Base-by-base conservation (phyloP, 2,888 invertebrate genomes). In the Anthoptus insignis region DNA sequence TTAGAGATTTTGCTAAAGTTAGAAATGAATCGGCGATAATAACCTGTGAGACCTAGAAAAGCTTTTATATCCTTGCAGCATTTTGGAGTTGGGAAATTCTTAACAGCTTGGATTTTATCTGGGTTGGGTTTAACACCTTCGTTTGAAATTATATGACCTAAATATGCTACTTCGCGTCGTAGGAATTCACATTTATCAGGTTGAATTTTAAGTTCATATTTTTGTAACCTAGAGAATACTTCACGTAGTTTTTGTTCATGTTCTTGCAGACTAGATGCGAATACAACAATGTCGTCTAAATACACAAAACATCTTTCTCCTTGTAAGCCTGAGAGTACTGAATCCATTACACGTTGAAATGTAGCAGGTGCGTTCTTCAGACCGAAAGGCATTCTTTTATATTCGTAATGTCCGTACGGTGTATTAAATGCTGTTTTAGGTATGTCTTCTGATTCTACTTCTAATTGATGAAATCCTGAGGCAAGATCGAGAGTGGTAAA, bases 111-210 rank as follows among this genome's bases (percentile, higher is more conserved):
- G n/a, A n/a, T n/a, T n/a, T n/a, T n/a, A n/a, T n/a, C n/a, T n/a
- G n/a, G n/a, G n/a, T n/a, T n/a, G n/a, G n/a, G n/a, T n/a, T n/a
- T n/a, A n/a, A n/a, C n/a, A n/a, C n/a, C n/a, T n/a, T n/a, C n/a
- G n/a, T n/a, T n/a, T n/a, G n/a, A n/a, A n/a, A n/a, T n/a, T n/a
- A n/a, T n/a, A n/a, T 1, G 54, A 22, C 29, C 52, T 54, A 9
- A 34, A 74, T 29, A 76, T 42, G 27, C 27, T 7, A 74, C 39
- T 60, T 79, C 76, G 0, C 70, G 65, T 66, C 61, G 24, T 42
- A 81, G 58, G 42, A 82, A 82, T 72, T 82, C 79, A 39, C 78
- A 79, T 68, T 83, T 82, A 32, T 82, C 81, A 1, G 76, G 73
- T 69, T 81, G 75, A 0, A 83, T 24, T 68, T 82, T 76, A 0